Evolutionary conservation across 2,888 invertebrate genomes (phyloP).

Genomic region (Chloroclystis v-ata): DNA sequence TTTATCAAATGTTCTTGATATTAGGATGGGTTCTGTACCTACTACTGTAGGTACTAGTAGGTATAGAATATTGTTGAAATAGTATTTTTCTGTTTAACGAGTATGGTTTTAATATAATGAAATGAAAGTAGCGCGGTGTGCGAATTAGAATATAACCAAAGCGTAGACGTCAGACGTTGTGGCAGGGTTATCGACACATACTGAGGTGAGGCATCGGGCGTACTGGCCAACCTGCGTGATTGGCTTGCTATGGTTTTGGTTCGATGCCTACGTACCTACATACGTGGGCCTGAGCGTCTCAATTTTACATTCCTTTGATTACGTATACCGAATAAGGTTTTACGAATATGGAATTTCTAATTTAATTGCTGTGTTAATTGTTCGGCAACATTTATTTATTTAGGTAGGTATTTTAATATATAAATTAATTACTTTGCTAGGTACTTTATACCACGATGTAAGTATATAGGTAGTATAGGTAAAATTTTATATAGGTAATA

Average conservation of each 20-base stretch:
- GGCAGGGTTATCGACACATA: conserved; percentile 75
- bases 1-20: conserved; percentile 12
- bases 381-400: too few relatives aligned
- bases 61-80: background rate
- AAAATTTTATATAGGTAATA: too few relatives aligned
- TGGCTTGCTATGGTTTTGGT: conserved; percentile 54
- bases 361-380: too few relatives aligned
- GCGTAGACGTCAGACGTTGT: conserved; percentile 60
- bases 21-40: conserved; percentile 1
- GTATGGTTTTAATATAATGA: conserved; percentile 5
- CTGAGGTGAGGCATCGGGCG: conserved; percentile 41
- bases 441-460: too few relatives aligned
- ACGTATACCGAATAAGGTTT: too few relatives aligned
- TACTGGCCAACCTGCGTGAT: conserved; percentile 54
- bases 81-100: conserved; percentile 2
- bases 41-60: background rate
- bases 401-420: too few relatives aligned
- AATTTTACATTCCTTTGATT: conserved; percentile 17
- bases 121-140: conserved; percentile 47
- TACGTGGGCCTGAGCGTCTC: conserved; percentile 35
- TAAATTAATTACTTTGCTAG: too few relatives aligned
- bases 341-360: background rate
- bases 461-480: too few relatives aligned
- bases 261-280: conserved; percentile 57
- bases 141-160: conserved; percentile 70